Conservation (phyloP, 2,797 vertebrate species). For the Cirrhinus mrigala region DNA sequence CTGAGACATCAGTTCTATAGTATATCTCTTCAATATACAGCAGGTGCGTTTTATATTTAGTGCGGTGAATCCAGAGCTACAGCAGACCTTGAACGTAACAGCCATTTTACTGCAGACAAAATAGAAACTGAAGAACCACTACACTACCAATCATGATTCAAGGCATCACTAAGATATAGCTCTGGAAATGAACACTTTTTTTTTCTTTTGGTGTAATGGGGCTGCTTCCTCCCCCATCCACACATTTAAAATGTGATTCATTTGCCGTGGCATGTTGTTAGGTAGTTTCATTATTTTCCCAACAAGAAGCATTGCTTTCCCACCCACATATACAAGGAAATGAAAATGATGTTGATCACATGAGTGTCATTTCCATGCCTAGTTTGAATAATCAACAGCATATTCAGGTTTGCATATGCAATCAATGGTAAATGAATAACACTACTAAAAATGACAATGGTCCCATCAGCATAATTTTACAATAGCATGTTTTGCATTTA, state of each 20-base stretch:
- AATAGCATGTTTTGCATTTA: background rate
- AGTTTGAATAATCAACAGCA: slow-evolving; percentile 23
- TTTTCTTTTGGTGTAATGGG: background rate
- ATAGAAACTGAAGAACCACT: slow-evolving; percentile 12
- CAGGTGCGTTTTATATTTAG: slow-evolving; percentile 23
- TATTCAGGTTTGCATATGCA: slow-evolving; percentile 6
- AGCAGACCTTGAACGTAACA: slow-evolving; percentile 1
- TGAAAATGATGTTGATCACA: slow-evolving; percentile 24
- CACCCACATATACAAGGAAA: slow-evolving; percentile 7
- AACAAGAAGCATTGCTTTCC: slow-evolving; percentile 15
- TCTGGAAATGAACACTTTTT: slow-evolving; percentile 6
- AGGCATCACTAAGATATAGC: slow-evolving; percentile 10
- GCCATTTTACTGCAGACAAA: slow-evolving; percentile 13
- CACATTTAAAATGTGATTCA: background rate
- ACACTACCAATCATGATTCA: slow-evolving; percentile 31
- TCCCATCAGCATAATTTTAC: slow-evolving; percentile 7
- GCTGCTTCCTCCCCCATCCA: background rate
- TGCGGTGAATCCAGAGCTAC: background rate
- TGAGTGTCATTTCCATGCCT: background rate
- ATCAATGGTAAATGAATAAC: background rate
- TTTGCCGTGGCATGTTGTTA: background rate
- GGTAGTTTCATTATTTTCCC: background rate
- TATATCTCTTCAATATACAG: background rate
- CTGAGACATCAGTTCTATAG: background rate
- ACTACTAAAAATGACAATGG: background rate